Percentiles rank a stretch among this genome's conserved stretches.
Conservation (phyloP, 2,797 vertebrate genomes). For the Buceros bicornis region DNA sequence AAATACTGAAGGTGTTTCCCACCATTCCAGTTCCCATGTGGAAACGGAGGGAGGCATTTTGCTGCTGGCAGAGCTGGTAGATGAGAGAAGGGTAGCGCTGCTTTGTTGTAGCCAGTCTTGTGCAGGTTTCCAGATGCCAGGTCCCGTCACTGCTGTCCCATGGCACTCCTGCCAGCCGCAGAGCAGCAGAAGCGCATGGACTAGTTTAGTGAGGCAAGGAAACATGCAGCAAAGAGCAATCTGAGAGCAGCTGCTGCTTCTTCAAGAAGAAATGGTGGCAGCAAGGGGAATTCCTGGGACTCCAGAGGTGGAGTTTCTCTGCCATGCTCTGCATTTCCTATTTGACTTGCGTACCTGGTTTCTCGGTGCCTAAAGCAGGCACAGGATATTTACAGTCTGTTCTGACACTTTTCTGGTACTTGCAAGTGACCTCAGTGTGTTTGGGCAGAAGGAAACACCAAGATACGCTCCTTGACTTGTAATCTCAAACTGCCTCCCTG, state of each 20-base stretch:
- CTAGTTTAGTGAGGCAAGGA: not conserved
- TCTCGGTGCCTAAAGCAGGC: not conserved
- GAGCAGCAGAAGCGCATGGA: not conserved
- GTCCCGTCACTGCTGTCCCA: not conserved
- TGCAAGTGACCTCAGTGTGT: not conserved
- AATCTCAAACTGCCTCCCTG: not conserved
- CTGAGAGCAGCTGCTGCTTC: not conserved
- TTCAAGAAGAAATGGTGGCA: not conserved
- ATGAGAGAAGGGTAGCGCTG: not conserved
- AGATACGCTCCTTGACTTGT: not conserved
- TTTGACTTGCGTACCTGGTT: not conserved
- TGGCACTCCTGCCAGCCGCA: not conserved
- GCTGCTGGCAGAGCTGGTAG: not conserved
- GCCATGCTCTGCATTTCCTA: not conserved
- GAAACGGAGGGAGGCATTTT: not conserved
- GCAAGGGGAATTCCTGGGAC: not conserved
- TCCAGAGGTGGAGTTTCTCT: not conserved
- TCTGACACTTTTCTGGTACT: not conserved
- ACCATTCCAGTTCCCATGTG: not conserved
- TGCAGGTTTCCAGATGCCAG: not conserved
- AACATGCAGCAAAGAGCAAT: not conserved
- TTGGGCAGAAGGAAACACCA: not conserved
- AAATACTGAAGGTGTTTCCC: not conserved
- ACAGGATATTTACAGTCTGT: not conserved
- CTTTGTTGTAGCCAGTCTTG: not conserved